Evolutionary conservation across 2,113 vertebrate species (phyloP).

Genomic region (Spilogale gracilis): DNA sequence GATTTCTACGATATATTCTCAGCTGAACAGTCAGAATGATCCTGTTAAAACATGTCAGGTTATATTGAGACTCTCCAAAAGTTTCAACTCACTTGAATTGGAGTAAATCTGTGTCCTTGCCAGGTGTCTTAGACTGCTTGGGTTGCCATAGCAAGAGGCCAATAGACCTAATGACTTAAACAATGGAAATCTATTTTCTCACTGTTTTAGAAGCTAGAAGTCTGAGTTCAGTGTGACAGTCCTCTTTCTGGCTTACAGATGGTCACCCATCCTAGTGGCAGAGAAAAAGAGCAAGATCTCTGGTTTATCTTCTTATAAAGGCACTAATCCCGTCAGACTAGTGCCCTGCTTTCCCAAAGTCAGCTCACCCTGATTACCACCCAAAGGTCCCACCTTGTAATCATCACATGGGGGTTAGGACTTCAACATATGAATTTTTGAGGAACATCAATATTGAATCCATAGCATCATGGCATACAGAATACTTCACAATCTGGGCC

Average conservation of each 20-base stretch:
- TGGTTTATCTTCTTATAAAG: not conserved
- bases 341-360: not conserved
- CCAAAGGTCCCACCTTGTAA: not conserved
- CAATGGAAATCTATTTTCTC: not conserved
- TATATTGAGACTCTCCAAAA: not conserved
- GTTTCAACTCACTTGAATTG: not conserved
- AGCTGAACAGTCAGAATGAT: not conserved
- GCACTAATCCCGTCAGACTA: not conserved
- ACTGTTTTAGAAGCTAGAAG: not conserved
- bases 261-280: too few species aligned
- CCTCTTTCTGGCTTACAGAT: not conserved
- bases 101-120: not conserved
- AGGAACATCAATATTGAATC: not conserved
- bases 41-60: not conserved
- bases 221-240: not conserved
- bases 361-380: not conserved
- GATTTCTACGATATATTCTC: not conserved
- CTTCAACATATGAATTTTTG: not conserved
- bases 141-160: not conserved
- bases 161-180: not conserved
- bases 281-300: not conserved
- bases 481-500: not conserved
- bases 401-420: not conserved
- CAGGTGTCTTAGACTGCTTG: not conserved
- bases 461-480: not conserved